Percentiles rank a stretch among this genome's conserved stretches.
phyloP scores from a whole-genome alignment of 2,113 vertebrate species.

The Neodontobutis hainanensis region DNA sequence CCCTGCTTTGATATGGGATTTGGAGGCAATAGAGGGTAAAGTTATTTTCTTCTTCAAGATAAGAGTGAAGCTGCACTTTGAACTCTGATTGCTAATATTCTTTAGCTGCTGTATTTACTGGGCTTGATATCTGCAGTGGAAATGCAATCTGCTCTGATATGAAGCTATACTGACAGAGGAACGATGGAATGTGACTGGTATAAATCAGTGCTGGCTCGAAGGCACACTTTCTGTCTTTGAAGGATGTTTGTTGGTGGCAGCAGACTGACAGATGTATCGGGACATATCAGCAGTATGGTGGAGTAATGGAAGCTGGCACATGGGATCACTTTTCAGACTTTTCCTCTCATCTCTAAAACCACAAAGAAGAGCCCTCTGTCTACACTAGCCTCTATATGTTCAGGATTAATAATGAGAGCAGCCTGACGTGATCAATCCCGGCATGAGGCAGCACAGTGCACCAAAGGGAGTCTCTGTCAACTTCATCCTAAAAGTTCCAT shows the following conservation, averaged over 20 bases:
- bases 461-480: slow-evolving; percentile 48
- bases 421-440: slow-evolving; percentile 71
- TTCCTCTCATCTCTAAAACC: slow-evolving; percentile 45
- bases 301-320: slow-evolving; percentile 45
- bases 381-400: slow-evolving; percentile 38
- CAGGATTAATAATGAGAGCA: slow-evolving; percentile 63
- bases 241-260: slow-evolving; percentile 39
- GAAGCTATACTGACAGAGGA: slow-evolving; percentile 18
- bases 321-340: slow-evolving; percentile 50
- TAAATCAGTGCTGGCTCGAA: slow-evolving; percentile 36
- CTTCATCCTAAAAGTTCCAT: slow-evolving; percentile 55
- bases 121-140: slow-evolving; percentile 16
- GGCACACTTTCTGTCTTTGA: slow-evolving; percentile 42
- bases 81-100: slow-evolving; percentile 13
- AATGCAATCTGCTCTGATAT: slow-evolving; percentile 19
- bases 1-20: slow-evolving; percentile 42
- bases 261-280: slow-evolving; percentile 42
- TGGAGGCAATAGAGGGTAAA: slow-evolving; percentile 26
- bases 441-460: slow-evolving; percentile 44
- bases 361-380: slow-evolving; percentile 27
- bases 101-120: slow-evolving; percentile 23
- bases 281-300: background rate
- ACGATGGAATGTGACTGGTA: slow-evolving; percentile 31
- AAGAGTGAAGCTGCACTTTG: slow-evolving; percentile 15
- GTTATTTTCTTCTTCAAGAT: slow-evolving; percentile 17